phyloP scores from a whole-genome alignment of 1,140 invertebrate genomes.

The Dendrolimus kikuchii region DNA sequence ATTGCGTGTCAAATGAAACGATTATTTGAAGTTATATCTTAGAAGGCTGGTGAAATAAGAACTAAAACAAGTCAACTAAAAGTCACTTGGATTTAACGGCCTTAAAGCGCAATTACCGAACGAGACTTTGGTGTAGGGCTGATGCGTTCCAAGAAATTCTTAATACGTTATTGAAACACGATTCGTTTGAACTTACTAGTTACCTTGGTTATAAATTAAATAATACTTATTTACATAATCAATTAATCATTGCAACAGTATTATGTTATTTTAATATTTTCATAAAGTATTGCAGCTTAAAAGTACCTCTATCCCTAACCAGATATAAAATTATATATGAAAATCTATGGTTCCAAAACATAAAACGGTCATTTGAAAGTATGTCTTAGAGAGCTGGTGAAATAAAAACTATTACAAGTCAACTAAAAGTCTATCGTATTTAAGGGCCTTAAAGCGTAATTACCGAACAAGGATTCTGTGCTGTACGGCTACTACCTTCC shows the following conservation, averaged over 20 bases:
- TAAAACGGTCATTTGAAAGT: slow-evolving; percentile 10
- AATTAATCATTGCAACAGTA: too few species aligned
- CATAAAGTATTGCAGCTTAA: too few species aligned
- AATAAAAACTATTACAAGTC: slow-evolving; percentile 11
- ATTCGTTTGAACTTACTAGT: neutral
- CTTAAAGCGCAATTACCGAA: slow-evolving; percentile 15
- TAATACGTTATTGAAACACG: too few species aligned
- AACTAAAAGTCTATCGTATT: slow-evolving; percentile 13
- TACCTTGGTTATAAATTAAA: neutral
- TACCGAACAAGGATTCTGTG: slow-evolving; percentile 3
- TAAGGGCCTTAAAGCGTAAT: slow-evolving; percentile 13
- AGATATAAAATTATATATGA: too few species aligned
- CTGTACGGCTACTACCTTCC: neutral
- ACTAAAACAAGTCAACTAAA: slow-evolving; percentile 11
- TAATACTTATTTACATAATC: too few species aligned
- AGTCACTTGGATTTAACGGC: slow-evolving; percentile 11
- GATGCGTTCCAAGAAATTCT: neutral
- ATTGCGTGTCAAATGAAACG: slow-evolving; percentile 12
- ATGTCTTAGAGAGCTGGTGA: slow-evolving; percentile 2
- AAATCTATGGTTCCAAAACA: neutral
- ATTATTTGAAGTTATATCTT: slow-evolving; percentile 9
- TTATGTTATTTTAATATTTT: too few species aligned
- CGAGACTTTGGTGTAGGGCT: neutral
- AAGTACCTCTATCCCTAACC: too few species aligned
- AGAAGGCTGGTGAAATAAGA: slow-evolving; percentile 9